These are phyloP conservation scores for Menura novaehollandiae DNA, from an alignment of 2,113 vertebrate species.

Conservation along the genomic window DNA sequence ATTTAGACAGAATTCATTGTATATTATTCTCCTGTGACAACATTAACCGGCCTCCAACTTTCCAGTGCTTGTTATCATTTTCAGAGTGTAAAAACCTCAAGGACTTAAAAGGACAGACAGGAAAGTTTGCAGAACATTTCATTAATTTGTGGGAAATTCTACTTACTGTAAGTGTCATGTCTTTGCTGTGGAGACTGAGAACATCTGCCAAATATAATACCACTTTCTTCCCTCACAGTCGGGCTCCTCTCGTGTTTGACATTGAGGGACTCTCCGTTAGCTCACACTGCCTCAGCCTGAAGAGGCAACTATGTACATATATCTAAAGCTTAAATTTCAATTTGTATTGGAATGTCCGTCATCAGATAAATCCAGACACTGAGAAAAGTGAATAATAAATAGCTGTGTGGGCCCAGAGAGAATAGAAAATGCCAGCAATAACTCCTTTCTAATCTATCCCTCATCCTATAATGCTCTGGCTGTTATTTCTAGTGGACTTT, in stretches of 20 bases:
- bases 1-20: constrained; percentile 60
- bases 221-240: constrained; percentile 27
- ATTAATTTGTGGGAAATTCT: constrained; percentile 60
- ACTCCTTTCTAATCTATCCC: constrained; percentile 10
- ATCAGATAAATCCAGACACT: constrained; percentile 32
- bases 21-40: constrained; percentile 54
- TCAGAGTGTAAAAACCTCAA: constrained; percentile 52
- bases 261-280: constrained; percentile 44
- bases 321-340: constrained; percentile 48
- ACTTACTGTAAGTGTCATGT: constrained; percentile 52
- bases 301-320: neutral
- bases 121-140: constrained; percentile 57
- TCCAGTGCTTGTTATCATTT: constrained; percentile 49
- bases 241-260: constrained; percentile 40
- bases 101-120: constrained; percentile 55
- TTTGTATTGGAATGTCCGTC: constrained; percentile 43
- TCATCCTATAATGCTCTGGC: neutral
- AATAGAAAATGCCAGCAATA: constrained; percentile 5
- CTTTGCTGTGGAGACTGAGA: constrained; percentile 50
- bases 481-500: constrained; percentile 19
- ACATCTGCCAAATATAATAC: constrained; percentile 59
- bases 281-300: neutral
- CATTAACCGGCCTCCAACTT: constrained; percentile 26
- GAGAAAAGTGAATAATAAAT: constrained; percentile 49
- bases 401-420: constrained; percentile 35